Conservation (phyloP, 2,888 invertebrate species). For the Standfussiana lucernea region DNA sequence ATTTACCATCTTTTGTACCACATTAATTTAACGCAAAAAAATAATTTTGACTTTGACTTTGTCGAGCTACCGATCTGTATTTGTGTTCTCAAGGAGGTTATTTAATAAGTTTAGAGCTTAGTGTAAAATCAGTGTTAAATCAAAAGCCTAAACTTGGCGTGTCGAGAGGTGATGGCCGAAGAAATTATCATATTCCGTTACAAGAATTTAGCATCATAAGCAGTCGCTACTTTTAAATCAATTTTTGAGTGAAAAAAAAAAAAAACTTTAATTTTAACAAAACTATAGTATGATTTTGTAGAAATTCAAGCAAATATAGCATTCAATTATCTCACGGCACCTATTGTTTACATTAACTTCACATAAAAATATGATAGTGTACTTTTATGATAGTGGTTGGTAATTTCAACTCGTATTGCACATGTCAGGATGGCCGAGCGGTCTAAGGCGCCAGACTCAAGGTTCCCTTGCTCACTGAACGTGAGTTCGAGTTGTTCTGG, state of each 20-base stretch:
- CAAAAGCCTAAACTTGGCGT: not conserved
- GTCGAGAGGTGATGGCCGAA: too few species aligned
- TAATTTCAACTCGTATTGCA: constrained; percentile 37
- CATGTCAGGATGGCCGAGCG: constrained; percentile 61
- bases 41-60: too few species aligned
- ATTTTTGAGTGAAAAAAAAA: not conserved
- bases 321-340: not conserved
- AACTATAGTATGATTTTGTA: not conserved
- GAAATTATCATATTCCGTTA: not conserved
- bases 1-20: too few species aligned
- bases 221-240: not conserved
- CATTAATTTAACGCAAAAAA: too few species aligned
- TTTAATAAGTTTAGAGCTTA: not conserved
- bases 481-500: constrained; percentile 64
- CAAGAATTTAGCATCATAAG: not conserved
- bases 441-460: constrained; percentile 64
- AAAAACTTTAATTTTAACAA: not conserved
- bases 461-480: constrained; percentile 55
- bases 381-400: not conserved
- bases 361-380: not conserved
- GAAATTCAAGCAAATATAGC: not conserved
- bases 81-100: too few species aligned
- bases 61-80: too few species aligned
- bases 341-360: not conserved
- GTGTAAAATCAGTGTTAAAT: not conserved